Evolutionary conservation across 2,113 vertebrate species (phyloP).

Genomic region (Chelonoidis abingdonii): DNA sequence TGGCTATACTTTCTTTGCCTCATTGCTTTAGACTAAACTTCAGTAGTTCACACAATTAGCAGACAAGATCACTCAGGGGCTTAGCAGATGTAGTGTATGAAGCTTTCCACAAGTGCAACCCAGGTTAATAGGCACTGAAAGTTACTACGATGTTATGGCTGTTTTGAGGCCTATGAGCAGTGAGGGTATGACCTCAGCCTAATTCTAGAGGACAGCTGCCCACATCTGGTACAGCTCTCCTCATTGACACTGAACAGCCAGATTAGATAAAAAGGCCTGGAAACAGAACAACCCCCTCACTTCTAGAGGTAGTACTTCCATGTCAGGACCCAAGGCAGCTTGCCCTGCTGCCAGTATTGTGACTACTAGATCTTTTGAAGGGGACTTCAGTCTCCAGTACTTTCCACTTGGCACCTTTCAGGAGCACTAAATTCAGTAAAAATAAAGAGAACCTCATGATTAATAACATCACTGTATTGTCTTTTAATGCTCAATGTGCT

Average conservation of each 20-base stretch:
- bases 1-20: not conserved
- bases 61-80: not conserved
- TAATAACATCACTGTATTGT: not conserved
- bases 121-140: not conserved
- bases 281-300: not conserved
- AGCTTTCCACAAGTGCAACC: not conserved
- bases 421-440: not conserved
- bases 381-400: not conserved
- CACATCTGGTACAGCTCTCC: not conserved
- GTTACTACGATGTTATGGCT: not conserved
- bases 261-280: not conserved
- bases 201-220: not conserved
- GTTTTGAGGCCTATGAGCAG: not conserved
- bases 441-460: not conserved
- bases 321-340: not conserved
- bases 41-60: not conserved
- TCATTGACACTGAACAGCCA: not conserved
- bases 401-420: not conserved
- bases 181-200: not conserved
- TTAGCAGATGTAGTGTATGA: not conserved
- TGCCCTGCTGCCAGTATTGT: not conserved
- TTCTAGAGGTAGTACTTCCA: not conserved
- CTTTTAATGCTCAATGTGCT: not conserved
- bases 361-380: not conserved
- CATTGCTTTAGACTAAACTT: not conserved